Conservation (phyloP, 1,140 invertebrate genomes). For the Drosophila dunni region DNA sequence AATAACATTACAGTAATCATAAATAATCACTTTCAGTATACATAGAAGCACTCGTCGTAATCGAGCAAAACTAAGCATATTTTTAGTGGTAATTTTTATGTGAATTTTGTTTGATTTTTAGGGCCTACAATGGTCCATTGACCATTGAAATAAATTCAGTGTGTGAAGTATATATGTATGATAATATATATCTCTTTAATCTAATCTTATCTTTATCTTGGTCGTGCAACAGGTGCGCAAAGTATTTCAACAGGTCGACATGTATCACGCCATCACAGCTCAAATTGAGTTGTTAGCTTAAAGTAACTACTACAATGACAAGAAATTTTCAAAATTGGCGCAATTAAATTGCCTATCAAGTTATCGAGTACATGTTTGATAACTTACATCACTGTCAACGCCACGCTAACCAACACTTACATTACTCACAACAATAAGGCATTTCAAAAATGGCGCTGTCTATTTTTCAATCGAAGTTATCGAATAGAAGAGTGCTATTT, state of each 20-base stretch:
- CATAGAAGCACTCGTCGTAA: constrained; percentile 36
- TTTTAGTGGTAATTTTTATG: constrained; percentile 53
- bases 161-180: constrained; percentile 17
- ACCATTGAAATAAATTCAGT: constrained; percentile 55
- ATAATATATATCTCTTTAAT: not conserved
- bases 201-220: constrained; percentile 21
- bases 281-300: not conserved
- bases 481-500: not conserved
- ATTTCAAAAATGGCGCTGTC: not conserved
- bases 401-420: not conserved
- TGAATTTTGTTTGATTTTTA: constrained; percentile 46
- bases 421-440: no score
- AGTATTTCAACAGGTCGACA: not conserved
- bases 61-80: constrained; percentile 23
- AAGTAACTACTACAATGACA: not conserved
- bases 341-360: not conserved
- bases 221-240: not conserved
- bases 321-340: not conserved
- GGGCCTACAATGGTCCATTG: constrained; percentile 22
- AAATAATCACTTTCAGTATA: constrained; percentile 51
- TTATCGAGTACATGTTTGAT: not conserved
- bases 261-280: not conserved
- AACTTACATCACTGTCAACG: not conserved
- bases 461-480: not conserved
- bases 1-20: constrained; percentile 19